Percentiles rank a stretch among this genome's conserved stretches.
These are phyloP conservation scores for Anoplopoma fimbria DNA, from an alignment of 2,113 vertebrate genomes.

Conservation along the genomic window DNA sequence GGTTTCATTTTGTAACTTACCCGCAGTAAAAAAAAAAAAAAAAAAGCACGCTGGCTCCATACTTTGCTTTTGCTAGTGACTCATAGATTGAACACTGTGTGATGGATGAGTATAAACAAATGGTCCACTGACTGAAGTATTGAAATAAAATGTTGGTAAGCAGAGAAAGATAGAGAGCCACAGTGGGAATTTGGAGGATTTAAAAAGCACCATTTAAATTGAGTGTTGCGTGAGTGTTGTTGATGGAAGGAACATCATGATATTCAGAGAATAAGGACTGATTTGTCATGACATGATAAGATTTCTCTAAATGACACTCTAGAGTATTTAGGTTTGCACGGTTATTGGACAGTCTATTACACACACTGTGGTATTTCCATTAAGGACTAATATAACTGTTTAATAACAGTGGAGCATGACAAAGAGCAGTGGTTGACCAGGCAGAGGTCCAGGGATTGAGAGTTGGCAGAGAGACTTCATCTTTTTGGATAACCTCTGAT, in stretches of 20 bases:
- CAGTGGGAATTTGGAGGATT: not conserved
- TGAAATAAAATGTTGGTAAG: not conserved
- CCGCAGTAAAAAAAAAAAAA: not conserved
- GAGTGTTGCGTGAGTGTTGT: not conserved
- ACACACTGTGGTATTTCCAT: slow-evolving; percentile 60
- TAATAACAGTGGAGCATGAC: slow-evolving; percentile 60
- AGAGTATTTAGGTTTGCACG: not conserved
- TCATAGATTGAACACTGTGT: not conserved
- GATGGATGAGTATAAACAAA: slow-evolving; percentile 1
- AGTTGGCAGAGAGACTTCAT: slow-evolving; percentile 59
- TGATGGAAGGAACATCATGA: not conserved
- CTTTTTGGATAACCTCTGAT: slow-evolving; percentile 75
- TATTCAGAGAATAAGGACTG: slow-evolving; percentile 2
- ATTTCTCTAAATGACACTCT: slow-evolving; percentile 5
- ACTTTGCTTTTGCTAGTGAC: not conserved
- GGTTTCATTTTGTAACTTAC: not conserved
- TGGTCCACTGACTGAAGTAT: not conserved
- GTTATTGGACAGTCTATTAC: slow-evolving; percentile 49
- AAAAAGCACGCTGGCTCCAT: not conserved
- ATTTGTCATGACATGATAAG: slow-evolving; percentile 20
- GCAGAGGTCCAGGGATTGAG: slow-evolving; percentile 68
- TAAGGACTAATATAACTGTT: slow-evolving; percentile 54
- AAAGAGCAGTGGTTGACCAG: slow-evolving; percentile 65
- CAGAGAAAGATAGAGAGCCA: not conserved
- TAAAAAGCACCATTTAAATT: not conserved